Base-by-base conservation (phyloP, 2,888 invertebrate genomes). In the Tortricodes alternella region DNA sequence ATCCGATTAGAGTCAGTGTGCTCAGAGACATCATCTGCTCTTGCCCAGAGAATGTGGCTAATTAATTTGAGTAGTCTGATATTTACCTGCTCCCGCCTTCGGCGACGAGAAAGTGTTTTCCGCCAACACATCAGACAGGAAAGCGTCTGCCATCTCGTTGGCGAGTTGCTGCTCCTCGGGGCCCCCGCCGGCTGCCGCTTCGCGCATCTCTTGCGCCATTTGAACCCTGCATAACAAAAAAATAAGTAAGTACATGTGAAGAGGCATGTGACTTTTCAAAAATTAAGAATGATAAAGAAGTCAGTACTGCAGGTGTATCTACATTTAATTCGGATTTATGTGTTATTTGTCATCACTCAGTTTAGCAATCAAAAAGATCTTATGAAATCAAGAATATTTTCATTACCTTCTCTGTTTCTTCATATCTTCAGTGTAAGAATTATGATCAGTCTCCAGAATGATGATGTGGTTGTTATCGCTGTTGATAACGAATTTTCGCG, bases 161-260 rank as follows among this genome's bases (percentile, higher is more conserved):
- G 99, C 99, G 49, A 99, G 90, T 68, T 98, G 97, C 62, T 97
- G 96, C 76, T 99, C 99, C 64, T 98, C 98, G 38, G 97, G 96
- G 0, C 97, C 98, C 1, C 89, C 89, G 0, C 90, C 89, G 0
- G 91, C 86, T 1, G 99, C 99, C 0, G 99, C 98, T 83, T 98
- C 98, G 59, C 98, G 94, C 97, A 99, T 98, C 89, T 99, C 98
- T 78, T 98, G 97, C 0, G 99, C 99, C 97, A 99, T 98, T 91
- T 99, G 99, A 52, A 97, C 93, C 69, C 98, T 94, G 59, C 15
- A 64, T 44, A 46, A 34, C 19, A 49, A 55, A 32, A 21, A 27
- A 21, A 11, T 15, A 43, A 15, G 2, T 37, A n/a, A n/a, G n/a
- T 9, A 1, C n/a, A 16, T n/a, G 15, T 27, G 48, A 8, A 3